Evolutionary conservation across 92 coral and sea anemone genomes (phyloP).

Genomic region (Chrysogorgia sp.): DNA sequence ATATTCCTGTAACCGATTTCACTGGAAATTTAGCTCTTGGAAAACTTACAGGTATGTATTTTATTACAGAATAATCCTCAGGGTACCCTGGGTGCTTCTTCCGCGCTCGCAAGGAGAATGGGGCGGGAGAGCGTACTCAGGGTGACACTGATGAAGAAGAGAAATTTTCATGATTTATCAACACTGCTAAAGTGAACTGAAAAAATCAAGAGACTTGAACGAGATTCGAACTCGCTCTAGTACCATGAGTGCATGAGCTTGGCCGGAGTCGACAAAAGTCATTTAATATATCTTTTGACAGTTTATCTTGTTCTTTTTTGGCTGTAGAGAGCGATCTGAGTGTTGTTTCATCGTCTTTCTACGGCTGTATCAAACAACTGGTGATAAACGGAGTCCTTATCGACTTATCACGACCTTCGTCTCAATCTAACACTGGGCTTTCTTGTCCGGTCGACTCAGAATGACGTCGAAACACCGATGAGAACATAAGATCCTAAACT

Average conservation of each 20-base stretch:
- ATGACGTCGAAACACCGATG: neutral
- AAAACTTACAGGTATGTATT: slow-evolving; percentile 60
- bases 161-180: too few species aligned
- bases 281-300: neutral
- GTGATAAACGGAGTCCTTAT: neutral
- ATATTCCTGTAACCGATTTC: slow-evolving; percentile 11
- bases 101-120: too few species aligned
- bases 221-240: too few species aligned
- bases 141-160: too few species aligned
- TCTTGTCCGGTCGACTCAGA: slow-evolving; percentile 12
- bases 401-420: slow-evolving; percentile 17
- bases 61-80: too few species aligned
- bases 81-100: too few species aligned
- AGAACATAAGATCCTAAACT: too few species aligned
- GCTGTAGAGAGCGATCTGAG: slow-evolving; percentile 9
- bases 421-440: slow-evolving; percentile 1
- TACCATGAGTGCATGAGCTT: too few species aligned
- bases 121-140: too few species aligned
- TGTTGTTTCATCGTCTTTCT: neutral
- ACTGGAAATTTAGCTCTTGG: slow-evolving; percentile 64
- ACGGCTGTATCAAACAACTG: slow-evolving; percentile 13
- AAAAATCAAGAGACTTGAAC: too few species aligned
- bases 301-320: slow-evolving; percentile 1
- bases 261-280: too few species aligned
- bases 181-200: neutral